Base-by-base conservation (phyloP, 1,140 invertebrate genomes). In the Scaptomyza hsui region DNA sequence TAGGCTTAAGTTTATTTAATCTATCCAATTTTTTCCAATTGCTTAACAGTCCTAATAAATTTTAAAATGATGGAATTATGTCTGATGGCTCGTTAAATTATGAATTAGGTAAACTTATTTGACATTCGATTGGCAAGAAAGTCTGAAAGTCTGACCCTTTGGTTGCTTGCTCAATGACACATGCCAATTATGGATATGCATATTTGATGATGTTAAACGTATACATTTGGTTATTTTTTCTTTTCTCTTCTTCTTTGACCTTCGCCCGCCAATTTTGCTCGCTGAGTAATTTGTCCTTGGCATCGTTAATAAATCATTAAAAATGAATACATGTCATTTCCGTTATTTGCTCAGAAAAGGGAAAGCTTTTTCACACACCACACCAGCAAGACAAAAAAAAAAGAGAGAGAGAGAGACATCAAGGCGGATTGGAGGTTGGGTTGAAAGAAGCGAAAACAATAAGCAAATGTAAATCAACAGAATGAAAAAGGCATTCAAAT, bases 401-500 rank as follows among this genome's bases (percentile, higher is more conserved):
- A 29, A 1, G 13, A 13, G 24, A 0, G 7, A 9, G 15, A 4
- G 4, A 9, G 18, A 0, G n/a, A n/a, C n/a, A n/a, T n/a, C n/a
- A 3, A 15, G 9, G 4, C 15, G 5, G 5, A 21, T 26, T 6
- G 24, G 6, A 39, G 9, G 19, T 10, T 13, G 12, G 35, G 26
- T 5, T 9, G 18, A 12, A 29, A 9, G 21, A 18, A 52, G 29
- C 29, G 44, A 63, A 76, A 65, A 76, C 69, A 73, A 72, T 72
- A 65, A 77, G 69, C 51, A 65, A 85, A 86, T 77, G 81, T 69
- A 78, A 86, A 74, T 81, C 70, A 72, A 81, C 62, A 68, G 62
- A 77, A 65, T 69, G 65, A 49, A 77, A 64, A 63, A 32, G 61
- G 53, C 62, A 57, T 80, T 74, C 59, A 67, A 81, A 78, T 75